Base-by-base conservation (phyloP, 2,888 invertebrate species). In the Eupithecia insigniata region DNA sequence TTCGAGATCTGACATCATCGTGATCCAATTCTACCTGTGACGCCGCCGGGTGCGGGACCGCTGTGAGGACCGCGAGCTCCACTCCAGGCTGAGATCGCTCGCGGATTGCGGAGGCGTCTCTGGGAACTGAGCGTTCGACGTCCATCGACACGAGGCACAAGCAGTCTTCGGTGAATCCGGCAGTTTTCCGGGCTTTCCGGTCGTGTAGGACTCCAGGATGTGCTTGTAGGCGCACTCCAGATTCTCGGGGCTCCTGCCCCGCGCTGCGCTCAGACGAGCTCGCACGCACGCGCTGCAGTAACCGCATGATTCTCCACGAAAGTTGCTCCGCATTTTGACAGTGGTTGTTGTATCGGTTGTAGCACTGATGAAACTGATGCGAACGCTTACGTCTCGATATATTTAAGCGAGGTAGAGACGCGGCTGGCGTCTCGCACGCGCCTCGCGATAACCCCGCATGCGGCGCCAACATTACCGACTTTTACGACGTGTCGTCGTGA, bases 181-280 rank as follows among this genome's bases (percentile, higher is more conserved):
- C 51, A 86, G 71, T 75, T 90, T 92, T 55, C 83, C 87, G 1
- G 83, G 80, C 7, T 83, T 83, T 28, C 74, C 84, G n/a, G 80
- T 82, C 8, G 86, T 85, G 77, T 94, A 94, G 0, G 93, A 92
- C 74, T 94, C 93, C 79, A 94, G 79, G 69, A 94, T 94, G 76
- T 94, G 94, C 81, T 94, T 94, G 82, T 94, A 94, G 16, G 93
- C 93, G 75, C 94, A 94, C 83, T 93, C 92, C 74, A 91, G 76
- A 7, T 89, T 89, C 73, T 93, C 94, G 2, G 94, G 91, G 72
- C 82, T 88, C 46, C 94, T 86, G 5, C 94, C 94, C 30, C 93
- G 88, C 34, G 92, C 93, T 10, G 86, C 89, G 80, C 89, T 86
- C 60, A 94, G 80, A 26, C 94, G 88, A 75, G 89, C 83, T 22